Conservation (phyloP, 2,113 vertebrate genomes). For the Galemys pyrenaicus region DNA sequence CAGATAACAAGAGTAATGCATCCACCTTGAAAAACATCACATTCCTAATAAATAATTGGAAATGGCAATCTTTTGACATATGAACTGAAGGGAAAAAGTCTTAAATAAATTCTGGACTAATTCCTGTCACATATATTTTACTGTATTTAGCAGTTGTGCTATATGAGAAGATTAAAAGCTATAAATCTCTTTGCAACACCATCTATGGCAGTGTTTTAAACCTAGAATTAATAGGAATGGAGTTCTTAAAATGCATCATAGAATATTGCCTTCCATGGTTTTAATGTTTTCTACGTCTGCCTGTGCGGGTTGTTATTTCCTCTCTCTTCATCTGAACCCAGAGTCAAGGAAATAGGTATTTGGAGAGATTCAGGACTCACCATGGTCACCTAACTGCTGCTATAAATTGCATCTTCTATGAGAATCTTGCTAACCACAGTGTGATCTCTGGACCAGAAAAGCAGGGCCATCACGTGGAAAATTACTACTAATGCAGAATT, state of each 20-base stretch:
- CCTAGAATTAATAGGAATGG: slow-evolving; percentile 69
- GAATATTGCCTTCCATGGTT: slow-evolving; percentile 36
- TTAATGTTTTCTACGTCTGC: neutral
- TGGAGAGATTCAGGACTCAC: slow-evolving; percentile 1
- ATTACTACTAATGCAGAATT: slow-evolving; percentile 36
- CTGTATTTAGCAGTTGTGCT: slow-evolving; percentile 78
- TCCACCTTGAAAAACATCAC: slow-evolving; percentile 87
- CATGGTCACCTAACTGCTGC: neutral
- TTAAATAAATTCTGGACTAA: slow-evolving; percentile 85
- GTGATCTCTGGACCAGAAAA: neutral
- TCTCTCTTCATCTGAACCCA: slow-evolving; percentile 4
- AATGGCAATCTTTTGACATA: slow-evolving; percentile 84
- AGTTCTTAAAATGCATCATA: slow-evolving; percentile 45
- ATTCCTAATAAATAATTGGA: slow-evolving; percentile 88
- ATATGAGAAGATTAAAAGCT: slow-evolving; percentile 83
- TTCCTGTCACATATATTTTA: slow-evolving; percentile 84
- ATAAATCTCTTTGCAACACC: slow-evolving; percentile 80
- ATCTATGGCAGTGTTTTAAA: slow-evolving; percentile 69
- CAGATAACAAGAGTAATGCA: slow-evolving; percentile 87
- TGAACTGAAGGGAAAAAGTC: slow-evolving; percentile 76
- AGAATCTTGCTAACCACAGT: neutral
- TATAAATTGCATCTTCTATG: neutral
- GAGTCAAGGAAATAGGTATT: slow-evolving; percentile 13
- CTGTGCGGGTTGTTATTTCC: neutral
- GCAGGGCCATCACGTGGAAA: neutral